Evolutionary conservation across 1,140 invertebrate genomes (phyloP), one percentile per base, ranked within the genome.

Genomic region (Trachymyrmex cornetzi): DNA sequence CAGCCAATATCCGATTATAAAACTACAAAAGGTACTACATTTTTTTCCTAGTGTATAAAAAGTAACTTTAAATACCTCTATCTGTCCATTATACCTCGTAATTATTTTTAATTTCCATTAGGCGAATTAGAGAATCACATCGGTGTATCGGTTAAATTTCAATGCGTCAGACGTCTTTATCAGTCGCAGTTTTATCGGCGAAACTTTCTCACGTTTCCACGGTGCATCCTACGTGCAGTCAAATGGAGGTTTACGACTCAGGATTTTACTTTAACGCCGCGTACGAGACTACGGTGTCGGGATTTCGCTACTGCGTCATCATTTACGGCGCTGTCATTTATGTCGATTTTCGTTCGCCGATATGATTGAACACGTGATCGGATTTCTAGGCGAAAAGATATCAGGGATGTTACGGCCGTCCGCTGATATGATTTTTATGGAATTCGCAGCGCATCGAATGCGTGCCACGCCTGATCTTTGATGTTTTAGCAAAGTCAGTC

Each of bases 111-210:
- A 64, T 66, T 1, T 79, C 3, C 19, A 38, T 61, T 44, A 2
- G 1, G 19, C 61, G 59, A 77, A 1, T 61, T 19, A 5, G 1
- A 38, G 12, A 27, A 66, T 72, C 12, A 22, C 38, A 44, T 38
- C 19, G 27, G 9, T 44, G n/a, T 59, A 38, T 86, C 63, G 34
- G 19, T 1, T 59, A 24, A 22, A 86, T 77, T n/a, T 12, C 61
- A 3, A 71, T 22, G 50, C 61, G 81, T 67, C 48, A 71, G 74
- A 57, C 69, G 38, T 24, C 34, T 55, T 71, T 77, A 77, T 67
- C 85, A 72, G 16, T 66, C 67, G 64, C 57, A 64, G 57, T 77
- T 80, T 81, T 81, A 81, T 88, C 75, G 72, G 19, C n/a, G 48
- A 66, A 24, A 63, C 34, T 57, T 80, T 64, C 50, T 55, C 64